Percentiles rank a stretch among this genome's conserved stretches.
These are phyloP conservation scores for Iphiclides podalirius DNA, from an alignment of 2,888 invertebrate genomes.

Conservation along the genomic window DNA sequence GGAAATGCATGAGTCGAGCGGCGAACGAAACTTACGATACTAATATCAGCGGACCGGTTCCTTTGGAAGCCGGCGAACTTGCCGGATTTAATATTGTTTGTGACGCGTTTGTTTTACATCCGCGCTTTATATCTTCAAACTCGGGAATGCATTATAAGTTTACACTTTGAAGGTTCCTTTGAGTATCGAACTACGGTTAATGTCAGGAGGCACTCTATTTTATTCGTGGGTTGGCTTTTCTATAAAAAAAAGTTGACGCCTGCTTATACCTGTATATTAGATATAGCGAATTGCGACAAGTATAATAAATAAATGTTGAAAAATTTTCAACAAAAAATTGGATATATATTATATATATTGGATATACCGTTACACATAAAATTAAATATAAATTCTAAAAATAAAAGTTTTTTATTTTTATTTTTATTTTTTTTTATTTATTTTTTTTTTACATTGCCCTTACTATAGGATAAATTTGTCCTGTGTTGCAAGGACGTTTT, in stretches of 20 bases:
- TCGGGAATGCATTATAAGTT: slow-evolving; percentile 44
- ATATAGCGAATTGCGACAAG: too few species aligned
- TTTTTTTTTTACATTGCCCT: too few species aligned
- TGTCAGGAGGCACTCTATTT: background rate
- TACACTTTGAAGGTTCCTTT: slow-evolving; percentile 25
- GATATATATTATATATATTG: too few species aligned
- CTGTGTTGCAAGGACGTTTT: too few species aligned
- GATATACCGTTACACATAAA: too few species aligned
- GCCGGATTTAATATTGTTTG: slow-evolving; percentile 70
- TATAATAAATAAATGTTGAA: too few species aligned
- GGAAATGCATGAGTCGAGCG: slow-evolving; percentile 60
- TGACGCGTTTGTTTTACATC: slow-evolving; percentile 70
- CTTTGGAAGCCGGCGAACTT: slow-evolving; percentile 36
- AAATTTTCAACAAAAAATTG: too few species aligned
- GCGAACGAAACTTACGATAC: slow-evolving; percentile 53
- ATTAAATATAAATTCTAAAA: too few species aligned
- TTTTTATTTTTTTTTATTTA: too few species aligned
- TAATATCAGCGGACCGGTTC: slow-evolving; percentile 52
- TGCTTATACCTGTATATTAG: too few species aligned
- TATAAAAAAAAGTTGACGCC: background rate
- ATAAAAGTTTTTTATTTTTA: too few species aligned
- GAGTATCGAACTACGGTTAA: slow-evolving; percentile 2
- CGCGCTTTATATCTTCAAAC: slow-evolving; percentile 50
- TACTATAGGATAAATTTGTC: too few species aligned
- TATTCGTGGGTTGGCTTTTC: background rate